Evolutionary conservation across 2,888 invertebrate species (phyloP).

Genomic region (Myathropa florea): DNA sequence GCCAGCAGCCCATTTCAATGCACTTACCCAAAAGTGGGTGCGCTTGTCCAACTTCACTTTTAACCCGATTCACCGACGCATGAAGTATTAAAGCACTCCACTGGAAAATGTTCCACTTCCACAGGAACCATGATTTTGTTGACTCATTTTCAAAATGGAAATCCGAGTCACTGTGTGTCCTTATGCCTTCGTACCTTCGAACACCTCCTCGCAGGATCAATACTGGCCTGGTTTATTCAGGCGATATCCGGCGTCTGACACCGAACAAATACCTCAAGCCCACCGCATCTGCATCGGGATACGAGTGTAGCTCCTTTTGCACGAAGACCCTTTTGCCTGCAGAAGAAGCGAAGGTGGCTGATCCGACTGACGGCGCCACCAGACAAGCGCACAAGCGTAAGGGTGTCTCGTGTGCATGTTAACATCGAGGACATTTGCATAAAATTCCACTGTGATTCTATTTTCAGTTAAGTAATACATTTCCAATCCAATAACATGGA

Average conservation of each 20-base stretch:
- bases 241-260: constrained; percentile 53
- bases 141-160: constrained; percentile 42
- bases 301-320: background rate
- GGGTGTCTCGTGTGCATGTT: constrained; percentile 32
- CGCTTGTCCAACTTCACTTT: background rate
- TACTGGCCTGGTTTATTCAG: constrained; percentile 59
- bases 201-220: constrained; percentile 54
- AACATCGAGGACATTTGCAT: constrained; percentile 64
- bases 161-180: background rate
- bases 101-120: no score
- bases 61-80: background rate
- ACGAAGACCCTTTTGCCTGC: background rate
- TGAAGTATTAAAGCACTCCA: constrained; percentile 15
- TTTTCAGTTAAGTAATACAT: constrained; percentile 67
- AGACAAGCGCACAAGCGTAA: background rate
- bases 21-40: background rate
- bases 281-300: background rate
- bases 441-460: constrained; percentile 65
- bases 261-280: constrained; percentile 37
- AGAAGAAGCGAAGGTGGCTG: background rate
- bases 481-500: constrained; percentile 59
- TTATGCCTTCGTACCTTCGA: background rate
- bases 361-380: background rate
- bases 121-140: constrained; percentile 22
- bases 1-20: background rate